Evolutionary conservation across 2,113 vertebrate genomes (phyloP), one percentile per base, ranked within the genome.

Genomic region (Pseudorhombus dupliciocellatus): DNA sequence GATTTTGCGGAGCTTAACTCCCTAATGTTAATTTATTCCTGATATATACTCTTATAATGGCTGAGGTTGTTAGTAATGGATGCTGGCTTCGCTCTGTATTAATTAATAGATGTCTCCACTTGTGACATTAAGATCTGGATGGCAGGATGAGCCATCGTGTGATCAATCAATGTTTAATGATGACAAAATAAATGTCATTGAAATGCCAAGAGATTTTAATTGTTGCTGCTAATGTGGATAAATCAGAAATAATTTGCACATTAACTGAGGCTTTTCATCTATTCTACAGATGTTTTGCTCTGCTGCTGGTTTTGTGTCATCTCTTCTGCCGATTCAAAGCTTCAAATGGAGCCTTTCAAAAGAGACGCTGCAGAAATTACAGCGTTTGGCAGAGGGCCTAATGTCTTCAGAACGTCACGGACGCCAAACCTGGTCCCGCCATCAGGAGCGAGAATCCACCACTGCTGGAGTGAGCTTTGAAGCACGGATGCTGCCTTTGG

Each of bases 131-230:
- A 66, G 46, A 81, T 84, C 53, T 22, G 22, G 56, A 73, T 28
- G 28, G 76, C 44, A 74, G 73, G 80, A 70, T 51, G 73, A 84
- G 61, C 66, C 55, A 52, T 80, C 60, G 53, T 57, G 77, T 26
- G 61, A 85, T 89, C 74, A 87, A 87, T 86, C 83, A 72, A 74
- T 72, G 73, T 76, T 70, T 79, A 84, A 88, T 70, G 66, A 84
- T 56, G 73, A 79, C 67, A 86, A 79, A 87, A 88, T 75, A 90
- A 89, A 91, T 90, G 84, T 62, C 85, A 86, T 26, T 66, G 74
- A 90, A 90, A 90, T 92, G 86, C 73, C 86, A 87, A 56, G 79
- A 72, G 75, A 80, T 84, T 84, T 79, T 85, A 80, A 88, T 85
- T 82, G 71, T 68, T 85, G 82, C 81, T 53, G 40, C 64, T 83